Conservation (phyloP, 2,888 invertebrate genomes). For the Colostygia pectinataria region DNA sequence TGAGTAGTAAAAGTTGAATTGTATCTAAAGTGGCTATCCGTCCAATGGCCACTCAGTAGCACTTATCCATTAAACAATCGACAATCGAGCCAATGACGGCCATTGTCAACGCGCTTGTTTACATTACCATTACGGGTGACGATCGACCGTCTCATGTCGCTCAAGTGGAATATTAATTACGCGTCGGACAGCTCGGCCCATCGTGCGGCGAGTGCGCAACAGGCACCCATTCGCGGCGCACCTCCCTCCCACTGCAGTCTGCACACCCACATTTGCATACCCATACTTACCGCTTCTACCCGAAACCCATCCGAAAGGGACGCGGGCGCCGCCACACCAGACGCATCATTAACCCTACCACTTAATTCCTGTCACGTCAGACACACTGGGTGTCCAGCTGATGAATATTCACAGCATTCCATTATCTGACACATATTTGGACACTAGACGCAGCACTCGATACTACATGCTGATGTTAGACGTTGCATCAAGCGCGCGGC, state of each 20-base stretch:
- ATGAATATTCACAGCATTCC: conserved; percentile 77
- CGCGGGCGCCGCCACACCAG: conserved; percentile 71
- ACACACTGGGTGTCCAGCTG: conserved; percentile 78
- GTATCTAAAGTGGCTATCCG: conserved; percentile 40
- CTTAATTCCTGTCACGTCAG: conserved; percentile 80
- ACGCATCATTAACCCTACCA: conserved; percentile 68
- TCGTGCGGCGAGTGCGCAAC: conserved; percentile 63
- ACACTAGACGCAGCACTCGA: conserved; percentile 57
- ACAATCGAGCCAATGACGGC: conserved; percentile 62
- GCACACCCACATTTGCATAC: conserved; percentile 78
- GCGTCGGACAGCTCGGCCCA: conserved; percentile 65
- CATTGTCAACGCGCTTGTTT: conserved; percentile 72
- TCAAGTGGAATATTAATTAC: conserved; percentile 77
- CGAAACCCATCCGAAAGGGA: conserved; percentile 70
- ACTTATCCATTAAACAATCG: conserved; percentile 56
- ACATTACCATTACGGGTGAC: conserved; percentile 77
- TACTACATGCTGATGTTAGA: conserved; percentile 63
- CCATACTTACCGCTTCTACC: conserved; percentile 57
- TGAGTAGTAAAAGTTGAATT: conserved; percentile 8
- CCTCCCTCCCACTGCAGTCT: conserved; percentile 63
- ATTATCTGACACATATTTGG: conserved; percentile 79
- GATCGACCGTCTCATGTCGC: conserved; percentile 77
- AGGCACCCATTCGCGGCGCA: conserved; percentile 74
- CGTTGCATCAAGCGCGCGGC: conserved; percentile 65
- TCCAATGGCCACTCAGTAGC: conserved; percentile 70